Evolutionary conservation across 2,797 vertebrate genomes (phyloP), one percentile per base, ranked within the genome.

Genomic region (Onychomys leucogaster): DNA sequence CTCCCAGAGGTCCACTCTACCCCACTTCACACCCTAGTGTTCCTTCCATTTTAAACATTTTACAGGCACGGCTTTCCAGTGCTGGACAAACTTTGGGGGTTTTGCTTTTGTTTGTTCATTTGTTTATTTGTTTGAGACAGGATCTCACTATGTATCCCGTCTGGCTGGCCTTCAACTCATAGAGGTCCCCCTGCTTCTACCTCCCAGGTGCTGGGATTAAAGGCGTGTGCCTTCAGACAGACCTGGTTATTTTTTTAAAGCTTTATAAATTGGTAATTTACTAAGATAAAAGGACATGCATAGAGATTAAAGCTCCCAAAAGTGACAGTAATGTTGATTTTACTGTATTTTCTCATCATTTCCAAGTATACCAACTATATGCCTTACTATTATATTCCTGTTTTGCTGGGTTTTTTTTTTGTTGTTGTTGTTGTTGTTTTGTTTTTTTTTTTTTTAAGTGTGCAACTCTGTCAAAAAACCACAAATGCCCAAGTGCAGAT

Each of bases 401-500:
- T 32, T n/a, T 27, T 69, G 63, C 29, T 52, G 3, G 34, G 29
- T n/a, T 3, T 49, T 4, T 65, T 10, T 65, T 11, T 29, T 65
- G 61, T 65, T n/a, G n/a, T n/a, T n/a, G n/a, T n/a, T n/a, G n/a
- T n/a, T n/a, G n/a, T 10, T 29, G 61, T 63, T 27, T 29, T n/a
- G n/a, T 9, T 63, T 10, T 63, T 25, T 52, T 63, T 27, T 32
- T 29, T 63, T 29, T 5, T n/a, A 84, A 85, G 41, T 49, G 34
- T 49, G 23, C 5, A 46, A 17, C 61, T 67, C 17, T 46, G 43
- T 17, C 32, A 25, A 59, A 37, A 85, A 8, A 23, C 2, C 32
- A 14, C 93, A 63, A 95, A 69, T 65, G 29, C 25, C 65, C 90
- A 49, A 43, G 41, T 46, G 83, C n/a, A 93, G 86, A 91, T 93